Evolutionary conservation across 2,113 vertebrate genomes (phyloP), one percentile per base, ranked within the genome.

Genomic region (Corythornis cristatus): DNA sequence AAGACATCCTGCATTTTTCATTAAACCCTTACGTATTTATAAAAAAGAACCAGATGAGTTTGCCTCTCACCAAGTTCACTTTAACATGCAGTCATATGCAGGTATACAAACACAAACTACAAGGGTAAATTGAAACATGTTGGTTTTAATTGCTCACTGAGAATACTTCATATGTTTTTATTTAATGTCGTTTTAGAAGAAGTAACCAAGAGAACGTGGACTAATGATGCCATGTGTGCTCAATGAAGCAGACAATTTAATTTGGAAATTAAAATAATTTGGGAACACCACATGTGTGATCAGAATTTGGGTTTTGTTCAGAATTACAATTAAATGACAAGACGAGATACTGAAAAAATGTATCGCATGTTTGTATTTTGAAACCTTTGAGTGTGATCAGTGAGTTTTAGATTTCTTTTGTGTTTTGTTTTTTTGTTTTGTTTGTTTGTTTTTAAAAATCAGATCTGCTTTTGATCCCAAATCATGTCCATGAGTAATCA

Each of bases 141-240:
- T 19, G 12, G 1, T 4, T 77, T 75, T 17, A 35, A 64, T 46
- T 37, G 14, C 33, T 40, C 70, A 17, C 12, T 60, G 21, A 53
- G 17, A 33, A 9, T 68, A 15, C 50, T 48, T 74, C 15, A 12
- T 21, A 6, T 18, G 2, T 71, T 80, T 76, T 11, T 19, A 22
- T 66, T 45, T 57, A 61, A 53, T 62, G 8, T n/a, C 46, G 2
- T 33, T 91, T 57, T 33, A n/a, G 29, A 57, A 66, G 37, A 67
- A 43, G 31, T 12, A 40, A 35, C 8, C 16, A 33, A 42, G 20
- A 61, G 16, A 33, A 86, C 50, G 37, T 8, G 12, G 29, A 28
- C 12, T 40, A 26, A 23, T 0, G 1, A 12, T 68, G 20, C 35
- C 8, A 1, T 16, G 7, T 20, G 15, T 50, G 4, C 19, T 35